Evolutionary conservation across 1,140 invertebrate genomes (phyloP), one percentile per base, ranked within the genome.

Genomic region (Daktulosphaira vitifoliae): DNA sequence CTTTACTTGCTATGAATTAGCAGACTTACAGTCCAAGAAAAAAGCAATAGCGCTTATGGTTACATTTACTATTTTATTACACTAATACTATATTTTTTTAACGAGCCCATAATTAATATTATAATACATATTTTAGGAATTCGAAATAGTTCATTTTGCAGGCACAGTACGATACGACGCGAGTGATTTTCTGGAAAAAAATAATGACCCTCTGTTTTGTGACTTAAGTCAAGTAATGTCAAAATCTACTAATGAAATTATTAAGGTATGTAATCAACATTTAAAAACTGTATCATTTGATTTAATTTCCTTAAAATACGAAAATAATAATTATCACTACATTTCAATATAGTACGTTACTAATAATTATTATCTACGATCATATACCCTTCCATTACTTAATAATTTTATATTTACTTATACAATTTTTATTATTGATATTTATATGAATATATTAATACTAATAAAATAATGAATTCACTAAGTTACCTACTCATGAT

Each of bases 161-260:
- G 87, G 87, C 9, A 79, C 82, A 67, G 86, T 89, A 6, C 77
- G 76, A 16, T 89, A 89, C 71, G 78, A 82, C 66, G 80, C 84
- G 20, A 80, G 84, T 16, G 83, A 81, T n/a, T 89, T 89, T 72
- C 86, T 86, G 74, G 87, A 89, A 69, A 81, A 84, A 69, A 89
- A 89, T 74, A 78, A 85, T 50, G 87, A 90, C 72, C 82, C 87
- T 20, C 76, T 90, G 9, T 80, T 79, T 23, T 76, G 78, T 53
- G 81, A 82, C 72, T 71, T 84, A 25, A 82, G 81, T 13, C 76
- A 79, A 49, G 80, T 80, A 22, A 84, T 88, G 79, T 86, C 78
- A 73, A 75, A 78, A 46, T 86, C 56, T 2, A 62, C 56, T 7
- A 62, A 62, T 11, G 25, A 20, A 4, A 62, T 62, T 16, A 33